phyloP scores from a whole-genome alignment of 2,113 vertebrate species.

The Muntiacus reevesi region DNA sequence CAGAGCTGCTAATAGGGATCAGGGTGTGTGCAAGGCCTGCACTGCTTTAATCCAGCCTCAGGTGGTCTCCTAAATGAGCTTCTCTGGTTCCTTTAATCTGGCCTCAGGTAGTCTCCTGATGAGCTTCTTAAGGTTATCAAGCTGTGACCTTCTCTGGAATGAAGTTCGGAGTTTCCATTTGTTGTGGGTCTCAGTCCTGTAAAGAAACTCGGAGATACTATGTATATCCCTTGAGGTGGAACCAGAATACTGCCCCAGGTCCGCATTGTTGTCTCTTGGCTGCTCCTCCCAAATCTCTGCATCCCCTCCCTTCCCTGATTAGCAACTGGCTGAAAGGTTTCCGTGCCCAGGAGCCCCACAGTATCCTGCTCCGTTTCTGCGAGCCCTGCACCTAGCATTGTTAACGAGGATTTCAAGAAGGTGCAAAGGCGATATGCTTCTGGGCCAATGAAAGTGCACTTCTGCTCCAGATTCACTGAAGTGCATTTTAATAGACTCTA shows the following conservation, averaged over 20 bases:
- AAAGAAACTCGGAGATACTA: background rate
- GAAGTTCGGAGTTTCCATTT: background rate
- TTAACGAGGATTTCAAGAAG: background rate
- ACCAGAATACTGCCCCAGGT: background rate
- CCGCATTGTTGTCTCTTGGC: background rate
- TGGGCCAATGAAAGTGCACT: background rate
- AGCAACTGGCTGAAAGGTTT: background rate
- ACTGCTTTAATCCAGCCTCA: background rate
- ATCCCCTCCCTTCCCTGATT: background rate
- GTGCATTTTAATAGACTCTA: background rate
- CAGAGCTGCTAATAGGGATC: background rate
- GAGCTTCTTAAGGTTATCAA: background rate
- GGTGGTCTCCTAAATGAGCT: background rate
- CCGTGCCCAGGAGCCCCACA: background rate
- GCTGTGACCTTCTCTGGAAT: background rate
- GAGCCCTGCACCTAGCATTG: background rate
- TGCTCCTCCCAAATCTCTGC: background rate
- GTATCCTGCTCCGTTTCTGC: background rate
- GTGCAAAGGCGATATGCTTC: background rate
- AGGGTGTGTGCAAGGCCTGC: background rate
- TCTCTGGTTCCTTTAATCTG: background rate
- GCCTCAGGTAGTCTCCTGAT: background rate
- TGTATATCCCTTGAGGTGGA: background rate
- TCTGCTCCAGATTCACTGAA: background rate
- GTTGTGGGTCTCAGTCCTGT: background rate